These are phyloP conservation scores for Tokudaia muenninki DNA, from an alignment of 2,797 vertebrate genomes.

Conservation along the genomic window DNA sequence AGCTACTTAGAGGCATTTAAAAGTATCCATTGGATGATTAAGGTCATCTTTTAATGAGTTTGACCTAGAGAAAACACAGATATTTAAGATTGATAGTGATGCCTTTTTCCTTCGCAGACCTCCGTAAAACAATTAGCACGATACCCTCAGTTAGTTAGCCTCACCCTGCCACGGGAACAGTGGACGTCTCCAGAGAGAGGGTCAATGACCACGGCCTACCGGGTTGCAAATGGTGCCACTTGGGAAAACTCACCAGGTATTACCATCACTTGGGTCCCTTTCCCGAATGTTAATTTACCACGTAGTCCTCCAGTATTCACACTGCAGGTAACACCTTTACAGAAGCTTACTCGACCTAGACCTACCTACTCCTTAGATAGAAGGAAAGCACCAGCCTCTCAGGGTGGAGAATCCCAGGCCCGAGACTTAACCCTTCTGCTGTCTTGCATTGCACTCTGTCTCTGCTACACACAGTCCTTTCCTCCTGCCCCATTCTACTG, in stretches of 20 bases:
- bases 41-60: slow-evolving; percentile 72
- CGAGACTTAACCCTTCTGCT: neutral
- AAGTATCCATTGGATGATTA: slow-evolving; percentile 54
- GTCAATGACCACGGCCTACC: neutral
- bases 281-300: slow-evolving; percentile 68
- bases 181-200: neutral
- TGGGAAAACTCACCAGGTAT: slow-evolving; percentile 71
- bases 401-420: neutral
- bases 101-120: slow-evolving; percentile 10
- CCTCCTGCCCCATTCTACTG: neutral
- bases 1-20: slow-evolving; percentile 60
- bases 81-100: slow-evolving; percentile 51
- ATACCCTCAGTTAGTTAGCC: neutral
- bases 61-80: slow-evolving; percentile 66
- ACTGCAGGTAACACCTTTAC: slow-evolving; percentile 56
- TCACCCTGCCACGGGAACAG: neutral
- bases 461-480: neutral
- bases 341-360: slow-evolving; percentile 45
- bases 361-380: neutral
- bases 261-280: slow-evolving; percentile 68
- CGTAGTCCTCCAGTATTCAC: slow-evolving; percentile 57
- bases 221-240: neutral
- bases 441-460: neutral
- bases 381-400: neutral
- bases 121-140: slow-evolving; percentile 34